Conservation (phyloP, 2,797 vertebrate species). For the Alectoris magna region DNA sequence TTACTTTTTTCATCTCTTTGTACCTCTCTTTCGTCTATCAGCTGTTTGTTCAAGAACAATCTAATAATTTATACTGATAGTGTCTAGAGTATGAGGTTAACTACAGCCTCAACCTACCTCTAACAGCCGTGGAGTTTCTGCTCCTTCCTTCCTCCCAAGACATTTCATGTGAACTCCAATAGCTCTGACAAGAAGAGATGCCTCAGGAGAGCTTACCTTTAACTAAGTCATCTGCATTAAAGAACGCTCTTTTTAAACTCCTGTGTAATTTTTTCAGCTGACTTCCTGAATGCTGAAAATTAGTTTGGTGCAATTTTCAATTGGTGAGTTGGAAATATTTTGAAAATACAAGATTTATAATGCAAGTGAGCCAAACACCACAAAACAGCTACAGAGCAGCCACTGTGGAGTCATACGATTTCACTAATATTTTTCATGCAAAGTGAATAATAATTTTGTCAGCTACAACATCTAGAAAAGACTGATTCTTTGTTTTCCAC, state of each 20-base stretch:
- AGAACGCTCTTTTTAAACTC: no score
- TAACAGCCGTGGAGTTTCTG: neutral
- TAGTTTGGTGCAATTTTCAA: neutral
- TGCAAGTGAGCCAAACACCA: neutral
- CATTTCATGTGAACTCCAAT: neutral
- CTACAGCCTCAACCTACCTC: neutral
- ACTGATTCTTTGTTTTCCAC: neutral
- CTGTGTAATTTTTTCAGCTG: neutral
- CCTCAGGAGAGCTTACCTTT: neutral
- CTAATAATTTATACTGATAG: neutral
- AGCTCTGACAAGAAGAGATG: neutral
- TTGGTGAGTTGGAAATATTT: neutral
- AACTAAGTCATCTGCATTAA: neutral
- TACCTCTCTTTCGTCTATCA: neutral
- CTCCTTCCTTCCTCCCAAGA: neutral
- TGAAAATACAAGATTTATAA: neutral
- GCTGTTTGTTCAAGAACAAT: neutral
- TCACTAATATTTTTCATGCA: neutral
- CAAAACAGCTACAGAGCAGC: neutral
- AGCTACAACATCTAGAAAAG: neutral
- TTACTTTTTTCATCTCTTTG: neutral
- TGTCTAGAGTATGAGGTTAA: neutral
- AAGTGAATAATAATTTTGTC: neutral
- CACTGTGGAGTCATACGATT: fast-evolving
- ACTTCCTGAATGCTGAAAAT: neutral